A percentile compares a stretch with the other conserved stretches of the same genome.
These are phyloP conservation scores for Rousettus leschenaultii DNA, from an alignment of 2,113 vertebrate genomes.

Conservation along the genomic window DNA sequence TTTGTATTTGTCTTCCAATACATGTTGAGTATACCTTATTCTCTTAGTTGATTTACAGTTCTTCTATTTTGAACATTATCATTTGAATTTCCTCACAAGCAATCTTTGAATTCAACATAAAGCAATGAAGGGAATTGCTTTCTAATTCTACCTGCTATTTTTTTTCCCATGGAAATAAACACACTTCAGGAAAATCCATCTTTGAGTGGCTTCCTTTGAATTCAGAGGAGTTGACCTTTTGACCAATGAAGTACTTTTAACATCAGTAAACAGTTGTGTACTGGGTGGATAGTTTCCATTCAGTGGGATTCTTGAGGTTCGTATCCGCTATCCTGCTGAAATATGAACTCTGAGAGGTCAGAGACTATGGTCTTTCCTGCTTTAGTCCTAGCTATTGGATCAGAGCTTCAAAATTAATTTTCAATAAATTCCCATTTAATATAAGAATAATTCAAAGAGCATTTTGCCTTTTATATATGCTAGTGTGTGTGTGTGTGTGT, in stretches of 20 bases:
- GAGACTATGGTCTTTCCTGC: not conserved
- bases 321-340: not conserved
- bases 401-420: not conserved
- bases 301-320: not conserved
- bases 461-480: not conserved
- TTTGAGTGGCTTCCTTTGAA: not conserved
- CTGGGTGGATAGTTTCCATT: not conserved
- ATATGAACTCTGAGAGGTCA: not conserved
- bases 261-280: not conserved
- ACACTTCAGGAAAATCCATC: not conserved
- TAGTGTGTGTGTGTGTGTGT: not conserved
- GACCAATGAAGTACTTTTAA: not conserved
- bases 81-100: not conserved
- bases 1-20: not conserved
- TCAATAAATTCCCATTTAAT: not conserved
- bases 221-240: not conserved
- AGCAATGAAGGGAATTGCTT: not conserved
- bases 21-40: not conserved
- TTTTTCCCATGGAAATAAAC: not conserved
- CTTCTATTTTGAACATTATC: not conserved
- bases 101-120: not conserved
- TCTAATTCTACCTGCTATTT: not conserved
- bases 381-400: not conserved
- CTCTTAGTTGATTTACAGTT: not conserved
- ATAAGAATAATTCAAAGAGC: not conserved